Conservation (phyloP, 2,797 vertebrate species). For the Atherinosoma microstoma region DNA sequence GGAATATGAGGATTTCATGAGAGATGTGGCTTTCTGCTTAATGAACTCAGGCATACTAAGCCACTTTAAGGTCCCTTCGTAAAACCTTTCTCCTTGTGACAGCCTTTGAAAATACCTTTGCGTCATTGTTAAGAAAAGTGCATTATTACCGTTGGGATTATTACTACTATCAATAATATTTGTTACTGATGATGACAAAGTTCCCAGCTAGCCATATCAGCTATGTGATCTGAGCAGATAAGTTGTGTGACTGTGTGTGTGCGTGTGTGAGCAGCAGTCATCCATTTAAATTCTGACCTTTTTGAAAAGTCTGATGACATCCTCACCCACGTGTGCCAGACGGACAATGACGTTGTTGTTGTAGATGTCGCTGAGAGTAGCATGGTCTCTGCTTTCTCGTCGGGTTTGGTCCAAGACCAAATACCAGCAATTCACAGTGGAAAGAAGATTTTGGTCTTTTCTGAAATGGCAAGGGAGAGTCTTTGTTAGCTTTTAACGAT, state of each 20-base stretch:
- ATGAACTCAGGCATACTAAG: not conserved
- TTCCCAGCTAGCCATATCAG: constrained; percentile 27
- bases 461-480: constrained; percentile 74
- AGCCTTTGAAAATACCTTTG: not conserved
- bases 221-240: constrained; percentile 19
- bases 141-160: not conserved
- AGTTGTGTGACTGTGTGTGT: constrained; percentile 29
- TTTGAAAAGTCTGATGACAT: constrained; percentile 98
- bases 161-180: constrained; percentile 4
- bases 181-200: constrained; percentile 20
- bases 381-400: constrained; percentile 95
- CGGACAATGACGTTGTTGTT: constrained; percentile 98
- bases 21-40: not conserved
- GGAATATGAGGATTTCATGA: not conserved
- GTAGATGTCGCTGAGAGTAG: constrained; percentile 97
- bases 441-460: constrained; percentile 97
- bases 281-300: constrained; percentile 86
- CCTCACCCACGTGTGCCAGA: constrained; percentile 95
- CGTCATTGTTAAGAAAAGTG: not conserved
- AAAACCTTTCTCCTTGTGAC: too few relatives aligned
- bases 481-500: not conserved
- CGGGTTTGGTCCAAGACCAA: constrained; percentile 96
- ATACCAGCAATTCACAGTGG: constrained; percentile 99
- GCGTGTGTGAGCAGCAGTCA: constrained; percentile 32
- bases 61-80: not conserved